Percentiles rank a stretch among this genome's conserved stretches.
phyloP scores from a whole-genome alignment of 2,888 invertebrate species.

The Bellardia bayeri region DNA sequence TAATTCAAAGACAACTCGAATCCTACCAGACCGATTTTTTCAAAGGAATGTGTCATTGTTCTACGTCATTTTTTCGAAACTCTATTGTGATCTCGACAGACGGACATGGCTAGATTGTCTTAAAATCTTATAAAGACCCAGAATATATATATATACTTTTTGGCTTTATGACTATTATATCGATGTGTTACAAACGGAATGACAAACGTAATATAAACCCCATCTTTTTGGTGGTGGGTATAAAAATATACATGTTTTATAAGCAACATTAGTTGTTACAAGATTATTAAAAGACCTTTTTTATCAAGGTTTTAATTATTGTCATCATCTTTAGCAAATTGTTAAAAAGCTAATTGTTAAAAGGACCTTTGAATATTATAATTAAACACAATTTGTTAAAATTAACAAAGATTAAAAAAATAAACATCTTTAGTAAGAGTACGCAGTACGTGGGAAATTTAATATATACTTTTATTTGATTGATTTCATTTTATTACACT shows the following conservation, averaged over 20 bases:
- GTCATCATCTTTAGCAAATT: constrained; percentile 46
- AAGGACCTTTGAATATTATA: constrained; percentile 47
- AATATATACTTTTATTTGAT: too few relatives aligned
- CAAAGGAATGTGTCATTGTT: too few relatives aligned
- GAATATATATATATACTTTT: too few relatives aligned
- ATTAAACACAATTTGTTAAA: constrained; percentile 26
- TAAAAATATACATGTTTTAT: not conserved
- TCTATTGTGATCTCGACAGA: too few relatives aligned
- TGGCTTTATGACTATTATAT: too few relatives aligned
- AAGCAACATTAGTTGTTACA: constrained; percentile 22
- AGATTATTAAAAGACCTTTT: constrained; percentile 20
- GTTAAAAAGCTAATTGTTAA: constrained; percentile 49
- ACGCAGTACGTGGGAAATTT: not conserved
- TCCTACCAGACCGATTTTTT: too few relatives aligned
- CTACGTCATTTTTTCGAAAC: too few relatives aligned
- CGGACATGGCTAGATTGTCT: too few relatives aligned
- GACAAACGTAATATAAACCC: too few relatives aligned
- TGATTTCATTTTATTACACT: not conserved
- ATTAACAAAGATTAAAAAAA: not conserved
- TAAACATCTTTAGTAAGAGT: not conserved
- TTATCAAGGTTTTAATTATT: constrained; percentile 23
- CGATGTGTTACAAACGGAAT: too few relatives aligned
- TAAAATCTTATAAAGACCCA: too few relatives aligned
- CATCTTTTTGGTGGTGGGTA: not conserved
- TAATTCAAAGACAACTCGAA: too few relatives aligned